Conservation (phyloP, 2,888 invertebrate genomes). For the Vesta saturnalis region DNA sequence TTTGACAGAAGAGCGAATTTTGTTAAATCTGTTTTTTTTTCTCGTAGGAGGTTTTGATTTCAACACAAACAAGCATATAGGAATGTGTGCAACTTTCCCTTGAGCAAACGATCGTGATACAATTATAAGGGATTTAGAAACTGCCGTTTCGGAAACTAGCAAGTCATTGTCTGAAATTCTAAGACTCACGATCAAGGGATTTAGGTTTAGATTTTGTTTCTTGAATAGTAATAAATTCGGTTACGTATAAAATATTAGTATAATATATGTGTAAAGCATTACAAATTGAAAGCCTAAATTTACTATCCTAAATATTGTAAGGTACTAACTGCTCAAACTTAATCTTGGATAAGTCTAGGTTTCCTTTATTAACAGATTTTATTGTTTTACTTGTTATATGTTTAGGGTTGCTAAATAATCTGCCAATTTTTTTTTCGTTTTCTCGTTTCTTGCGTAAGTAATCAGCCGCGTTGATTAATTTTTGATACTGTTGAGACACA, state of each 20-base stretch:
- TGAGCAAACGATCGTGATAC: constrained; percentile 43
- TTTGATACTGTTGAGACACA: constrained; percentile 51
- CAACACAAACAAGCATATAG: constrained; percentile 29
- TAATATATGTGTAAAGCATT: background rate
- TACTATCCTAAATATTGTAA: constrained; percentile 3
- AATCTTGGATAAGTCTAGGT: background rate
- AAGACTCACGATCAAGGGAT: constrained; percentile 12
- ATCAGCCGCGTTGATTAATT: constrained; percentile 51
- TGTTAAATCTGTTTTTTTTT: constrained; percentile 22
- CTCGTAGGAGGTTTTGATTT: constrained; percentile 30
- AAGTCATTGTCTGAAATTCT: constrained; percentile 42
- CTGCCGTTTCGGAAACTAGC: constrained; percentile 40
- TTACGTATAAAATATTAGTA: background rate
- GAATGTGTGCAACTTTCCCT: constrained; percentile 31
- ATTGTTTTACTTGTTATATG: background rate
- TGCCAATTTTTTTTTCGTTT: constrained; percentile 50
- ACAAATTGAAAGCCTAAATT: background rate
- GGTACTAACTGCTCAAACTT: background rate
- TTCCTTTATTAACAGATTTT: constrained; percentile 21
- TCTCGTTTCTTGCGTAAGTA: constrained; percentile 50
- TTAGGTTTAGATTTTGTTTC: background rate
- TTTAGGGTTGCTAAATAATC: constrained; percentile 46
- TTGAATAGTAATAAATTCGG: background rate
- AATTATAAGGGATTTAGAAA: constrained; percentile 46
- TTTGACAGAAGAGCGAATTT: constrained; percentile 13